A percentile compares a stretch with the other conserved stretches of the same genome.
Conservation (phyloP, 2,888 invertebrate species). For the Julus scanicus region DNA sequence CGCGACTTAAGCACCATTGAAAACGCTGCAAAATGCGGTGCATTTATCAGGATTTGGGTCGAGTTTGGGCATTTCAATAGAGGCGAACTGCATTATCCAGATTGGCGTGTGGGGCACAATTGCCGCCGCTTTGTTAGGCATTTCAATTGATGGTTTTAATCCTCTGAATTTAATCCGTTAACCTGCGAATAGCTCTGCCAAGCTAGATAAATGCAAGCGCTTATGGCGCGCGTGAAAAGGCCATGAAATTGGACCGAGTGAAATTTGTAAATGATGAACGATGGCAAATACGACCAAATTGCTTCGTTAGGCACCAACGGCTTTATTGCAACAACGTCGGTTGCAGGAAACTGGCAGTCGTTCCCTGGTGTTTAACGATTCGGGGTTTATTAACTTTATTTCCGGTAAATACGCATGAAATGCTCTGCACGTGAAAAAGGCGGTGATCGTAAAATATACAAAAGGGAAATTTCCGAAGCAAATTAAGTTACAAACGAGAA, state of each 20-base stretch:
- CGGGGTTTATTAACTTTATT: background rate
- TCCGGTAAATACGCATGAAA: background rate
- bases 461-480: background rate
- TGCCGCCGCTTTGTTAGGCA: constrained; percentile 79
- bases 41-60: background rate
- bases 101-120: constrained; percentile 92
- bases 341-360: background rate
- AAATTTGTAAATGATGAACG: background rate
- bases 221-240: background rate
- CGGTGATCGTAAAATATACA: background rate
- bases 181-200: background rate
- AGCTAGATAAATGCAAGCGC: background rate
- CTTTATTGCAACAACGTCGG: background rate
- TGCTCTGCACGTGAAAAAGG: background rate
- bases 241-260: background rate
- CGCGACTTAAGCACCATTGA: background rate
- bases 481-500: background rate
- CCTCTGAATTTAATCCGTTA: background rate
- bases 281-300: background rate
- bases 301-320: constrained; percentile 2
- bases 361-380: background rate
- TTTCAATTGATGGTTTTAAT: constrained; percentile 28
- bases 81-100: constrained; percentile 81
- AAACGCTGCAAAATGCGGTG: background rate
- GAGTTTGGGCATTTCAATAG: background rate